Conservation (phyloP, 2,888 invertebrate genomes). For the Scaptomyza parva region DNA sequence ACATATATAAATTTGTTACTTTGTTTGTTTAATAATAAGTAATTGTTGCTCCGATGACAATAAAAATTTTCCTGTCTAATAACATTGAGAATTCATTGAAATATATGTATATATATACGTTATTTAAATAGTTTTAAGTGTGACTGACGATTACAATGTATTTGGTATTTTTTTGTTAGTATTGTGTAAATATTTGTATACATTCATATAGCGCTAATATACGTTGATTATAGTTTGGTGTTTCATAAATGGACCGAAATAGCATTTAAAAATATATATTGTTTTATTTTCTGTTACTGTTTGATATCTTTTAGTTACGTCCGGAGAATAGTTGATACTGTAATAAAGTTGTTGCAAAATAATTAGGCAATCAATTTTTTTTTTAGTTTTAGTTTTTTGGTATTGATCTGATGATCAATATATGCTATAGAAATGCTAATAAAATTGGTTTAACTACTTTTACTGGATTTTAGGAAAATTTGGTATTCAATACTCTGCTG, state of each 20-base stretch:
- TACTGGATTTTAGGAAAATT: constrained; percentile 13
- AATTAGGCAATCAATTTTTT: constrained; percentile 74
- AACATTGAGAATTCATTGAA: constrained; percentile 69
- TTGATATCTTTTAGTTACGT: constrained; percentile 86
- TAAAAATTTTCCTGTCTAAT: constrained; percentile 59
- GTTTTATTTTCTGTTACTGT: constrained; percentile 49
- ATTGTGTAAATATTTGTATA: constrained; percentile 44
- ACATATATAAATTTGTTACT: constrained; percentile 48
- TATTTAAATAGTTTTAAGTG: background rate
- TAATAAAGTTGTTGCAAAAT: constrained; percentile 85
- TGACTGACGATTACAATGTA: constrained; percentile 32
- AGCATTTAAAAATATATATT: constrained; percentile 72
- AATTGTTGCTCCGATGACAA: constrained; percentile 51
- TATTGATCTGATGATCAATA: constrained; percentile 45
- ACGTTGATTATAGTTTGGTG: constrained; percentile 64
- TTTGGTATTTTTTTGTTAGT: constrained; percentile 3
- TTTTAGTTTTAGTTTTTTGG: constrained; percentile 35
- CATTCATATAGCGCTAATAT: constrained; percentile 62
- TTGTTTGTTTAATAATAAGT: constrained; percentile 19
- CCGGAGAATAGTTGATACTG: constrained; percentile 89
- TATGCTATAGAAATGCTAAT: constrained; percentile 42
- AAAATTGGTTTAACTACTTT: constrained; percentile 33
- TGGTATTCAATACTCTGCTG: constrained; percentile 28
- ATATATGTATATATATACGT: constrained; percentile 39
- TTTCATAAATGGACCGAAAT: constrained; percentile 77